A percentile compares a stretch with the other conserved stretches of the same genome.
phyloP scores from a whole-genome alignment of 2,888 invertebrate genomes.

The Eristalis pertinax region DNA sequence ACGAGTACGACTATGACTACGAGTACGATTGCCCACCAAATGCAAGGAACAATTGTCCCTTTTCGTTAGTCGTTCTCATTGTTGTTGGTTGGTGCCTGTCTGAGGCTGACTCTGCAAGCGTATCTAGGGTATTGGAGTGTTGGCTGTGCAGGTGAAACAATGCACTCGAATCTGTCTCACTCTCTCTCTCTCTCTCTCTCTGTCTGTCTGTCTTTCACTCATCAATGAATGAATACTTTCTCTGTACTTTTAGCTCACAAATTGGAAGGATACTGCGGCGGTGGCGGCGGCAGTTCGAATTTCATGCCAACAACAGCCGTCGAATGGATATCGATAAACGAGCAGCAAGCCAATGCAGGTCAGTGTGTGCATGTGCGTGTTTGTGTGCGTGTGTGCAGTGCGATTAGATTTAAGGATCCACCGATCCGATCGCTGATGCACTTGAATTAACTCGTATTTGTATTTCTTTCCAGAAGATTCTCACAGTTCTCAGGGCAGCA shows the following conservation, averaged over 20 bases:
- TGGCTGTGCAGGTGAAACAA: too few species aligned
- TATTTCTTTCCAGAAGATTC: constrained; percentile 79
- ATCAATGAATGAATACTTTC: not conserved
- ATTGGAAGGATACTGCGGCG: constrained; percentile 75
- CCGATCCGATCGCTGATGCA: not conserved
- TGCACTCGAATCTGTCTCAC: not conserved
- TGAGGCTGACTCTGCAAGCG: too few species aligned
- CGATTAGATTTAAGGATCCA: not conserved
- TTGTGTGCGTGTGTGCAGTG: not conserved
- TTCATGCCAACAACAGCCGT: constrained; percentile 77
- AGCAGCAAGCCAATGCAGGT: constrained; percentile 77
- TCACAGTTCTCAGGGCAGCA: constrained; percentile 80
- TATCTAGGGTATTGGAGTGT: too few species aligned
- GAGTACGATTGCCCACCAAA: constrained; percentile 41
- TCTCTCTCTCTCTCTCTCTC: too few species aligned
- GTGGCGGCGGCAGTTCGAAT: constrained; percentile 70
- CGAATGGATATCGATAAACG: constrained; percentile 79
- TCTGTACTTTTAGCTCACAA: constrained; percentile 71
- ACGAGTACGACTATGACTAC: too few species aligned
- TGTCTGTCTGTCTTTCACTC: not conserved
- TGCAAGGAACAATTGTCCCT: constrained; percentile 56
- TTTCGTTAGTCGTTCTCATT: constrained; percentile 1
- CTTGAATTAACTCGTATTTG: constrained; percentile 17
- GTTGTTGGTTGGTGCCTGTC: not conserved
- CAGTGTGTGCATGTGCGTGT: constrained; percentile 46